Evolutionary conservation across 2,888 invertebrate species (phyloP), one percentile per base, ranked within the genome.

Genomic region (Hydroisotoma schaefferi): DNA sequence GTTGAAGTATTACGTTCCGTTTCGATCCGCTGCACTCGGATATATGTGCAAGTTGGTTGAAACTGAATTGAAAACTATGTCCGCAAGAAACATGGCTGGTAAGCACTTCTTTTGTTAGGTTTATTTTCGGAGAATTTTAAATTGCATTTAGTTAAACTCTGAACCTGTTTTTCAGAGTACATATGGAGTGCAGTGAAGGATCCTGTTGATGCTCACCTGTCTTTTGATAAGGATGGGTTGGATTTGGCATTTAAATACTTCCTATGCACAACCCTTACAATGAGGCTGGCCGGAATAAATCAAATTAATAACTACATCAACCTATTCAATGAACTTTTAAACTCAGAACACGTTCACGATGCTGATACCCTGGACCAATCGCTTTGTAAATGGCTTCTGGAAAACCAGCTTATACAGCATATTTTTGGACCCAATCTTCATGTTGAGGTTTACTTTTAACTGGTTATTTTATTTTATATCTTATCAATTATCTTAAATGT

Each of bases 391-490:
- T 95, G 94, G 94, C 80, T 95, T 22, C 87, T 90, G 0, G 85
- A 84, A 68, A 89, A 92, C 77, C 90, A 88, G 76, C 92, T 95
- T 65, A 89, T 94, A 70, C 88, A 92, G 73, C 93, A 94, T 76
- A 85, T 95, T 61, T 95, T 94, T 80, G 94, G 95, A n/a, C 95
- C 95, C 28, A 95, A 95, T 80, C 81, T 94, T 70, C 95, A 95
- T 79, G 94, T 94, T 40, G 95, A 95, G 84, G 89, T 89, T 75
- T 73, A 61, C 44, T 8, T 23, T 22, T 8, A 8, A 4, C 23
- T 20, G 29, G 23, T 37, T 25, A 33, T n/a, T 15, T 23, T 53
- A 29, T 46, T 18, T n/a, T 46, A 22, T 15, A 27, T 44, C 2
- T 52, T 53, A 54, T 57, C 40, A 10, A 4, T 8, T 40, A 4